Conservation (phyloP, 1,140 invertebrate genomes). For the Thaumetopoea pityocampa region DNA sequence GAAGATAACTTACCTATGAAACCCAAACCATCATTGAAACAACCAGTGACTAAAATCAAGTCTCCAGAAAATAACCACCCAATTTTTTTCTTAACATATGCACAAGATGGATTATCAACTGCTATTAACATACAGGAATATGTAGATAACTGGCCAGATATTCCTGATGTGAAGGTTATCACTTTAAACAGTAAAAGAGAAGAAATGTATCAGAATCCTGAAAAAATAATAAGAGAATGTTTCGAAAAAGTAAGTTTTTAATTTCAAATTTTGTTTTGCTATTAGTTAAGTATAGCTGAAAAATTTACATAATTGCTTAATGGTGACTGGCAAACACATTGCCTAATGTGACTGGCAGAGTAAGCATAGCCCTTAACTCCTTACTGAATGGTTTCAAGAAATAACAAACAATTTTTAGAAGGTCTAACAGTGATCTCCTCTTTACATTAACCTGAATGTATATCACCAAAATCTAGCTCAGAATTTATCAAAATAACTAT, state of each 20-base stretch:
- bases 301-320: no score
- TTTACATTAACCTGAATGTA: no score
- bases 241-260: conserved; percentile 65
- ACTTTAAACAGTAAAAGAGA: conserved; percentile 59
- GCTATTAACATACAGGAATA: conserved; percentile 62
- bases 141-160: conserved; percentile 51
- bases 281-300: no score
- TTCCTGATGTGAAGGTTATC: conserved; percentile 47
- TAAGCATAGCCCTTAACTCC: no score
- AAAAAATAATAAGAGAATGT: conserved; percentile 68
- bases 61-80: conserved; percentile 42
- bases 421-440: no score
- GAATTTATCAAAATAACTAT: no score
- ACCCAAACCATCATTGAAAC: conserved; percentile 40
- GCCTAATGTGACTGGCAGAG: no score
- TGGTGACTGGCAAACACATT: no score
- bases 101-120: conserved; percentile 62
- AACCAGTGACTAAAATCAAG: conserved; percentile 27
- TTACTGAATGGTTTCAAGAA: no score
- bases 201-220: conserved; percentile 66
- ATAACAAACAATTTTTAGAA: no score
- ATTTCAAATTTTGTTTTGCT: no score
- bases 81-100: conserved; percentile 65
- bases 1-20: conserved; percentile 42
- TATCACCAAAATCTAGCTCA: no score